Evolutionary conservation across 2,113 vertebrate species (phyloP), one percentile per base, ranked within the genome.

Genomic region (Cettia cetti): DNA sequence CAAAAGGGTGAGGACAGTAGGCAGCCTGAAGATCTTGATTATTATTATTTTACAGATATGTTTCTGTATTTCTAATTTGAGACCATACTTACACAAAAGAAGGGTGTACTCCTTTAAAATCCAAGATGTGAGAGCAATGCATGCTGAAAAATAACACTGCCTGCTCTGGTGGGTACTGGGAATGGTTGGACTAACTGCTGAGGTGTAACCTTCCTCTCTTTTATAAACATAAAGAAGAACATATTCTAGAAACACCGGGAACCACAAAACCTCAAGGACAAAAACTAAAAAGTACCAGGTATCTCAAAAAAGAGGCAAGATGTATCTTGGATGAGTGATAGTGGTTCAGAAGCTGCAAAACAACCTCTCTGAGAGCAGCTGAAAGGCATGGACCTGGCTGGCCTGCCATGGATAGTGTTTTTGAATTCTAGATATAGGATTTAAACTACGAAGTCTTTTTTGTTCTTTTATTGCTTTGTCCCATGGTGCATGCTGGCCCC

Each of bases 401-500:
- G 13, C 26, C 28, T 70, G 31, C n/a, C n/a, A n/a, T n/a, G n/a
- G n/a, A n/a, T n/a, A n/a, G n/a, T n/a, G n/a, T n/a, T n/a, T n/a
- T n/a, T n/a, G n/a, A n/a, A n/a, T n/a, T n/a, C n/a, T n/a, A n/a
- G n/a, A n/a, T n/a, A n/a, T n/a, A n/a, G n/a, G n/a, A n/a, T n/a
- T n/a, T n/a, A n/a, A n/a, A n/a, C n/a, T n/a, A n/a, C n/a, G n/a
- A n/a, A n/a, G n/a, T n/a, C n/a, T n/a, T n/a, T n/a, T n/a, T n/a
- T n/a, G n/a, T n/a, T n/a, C n/a, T n/a, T n/a, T n/a, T n/a, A n/a
- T n/a, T n/a, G n/a, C n/a, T n/a, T n/a, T n/a, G n/a, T n/a, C n/a
- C n/a, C n/a, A n/a, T n/a, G 2, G 17, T 5, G 10, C 1, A 2
- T 77, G 8, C 14, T 79, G 42, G 9, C 13, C 17, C 15, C 23